These are phyloP conservation scores for Acrocephalus arundinaceus DNA, from an alignment of 2,113 vertebrate genomes.

Conservation along the genomic window DNA sequence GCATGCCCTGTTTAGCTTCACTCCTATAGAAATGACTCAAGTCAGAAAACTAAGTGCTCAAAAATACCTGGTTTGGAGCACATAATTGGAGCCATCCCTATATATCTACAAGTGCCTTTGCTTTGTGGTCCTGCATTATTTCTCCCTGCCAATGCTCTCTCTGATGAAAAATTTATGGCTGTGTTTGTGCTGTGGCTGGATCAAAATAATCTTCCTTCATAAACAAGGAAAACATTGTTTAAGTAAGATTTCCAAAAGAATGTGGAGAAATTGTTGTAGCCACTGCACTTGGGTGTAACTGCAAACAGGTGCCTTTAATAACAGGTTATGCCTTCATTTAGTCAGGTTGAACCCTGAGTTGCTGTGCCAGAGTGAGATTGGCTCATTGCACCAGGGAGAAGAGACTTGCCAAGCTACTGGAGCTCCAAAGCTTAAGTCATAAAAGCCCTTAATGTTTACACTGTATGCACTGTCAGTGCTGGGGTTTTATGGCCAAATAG, in stretches of 20 bases:
- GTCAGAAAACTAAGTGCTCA: background rate
- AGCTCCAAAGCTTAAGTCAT: background rate
- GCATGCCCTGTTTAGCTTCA: background rate
- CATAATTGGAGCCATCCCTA: background rate
- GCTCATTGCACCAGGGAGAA: background rate
- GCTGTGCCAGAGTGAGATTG: background rate
- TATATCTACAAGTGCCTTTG: background rate
- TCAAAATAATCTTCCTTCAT: background rate
- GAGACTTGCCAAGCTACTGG: background rate
- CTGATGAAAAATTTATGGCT: background rate
- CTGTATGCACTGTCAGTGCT: background rate
- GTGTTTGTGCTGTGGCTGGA: background rate
- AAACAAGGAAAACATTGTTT: background rate
- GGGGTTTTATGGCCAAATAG: background rate
- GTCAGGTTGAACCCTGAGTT: background rate
- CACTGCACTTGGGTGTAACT: background rate
- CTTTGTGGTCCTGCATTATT: background rate
- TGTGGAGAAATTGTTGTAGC: background rate
- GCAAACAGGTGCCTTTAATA: background rate
- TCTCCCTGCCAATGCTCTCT: background rate
- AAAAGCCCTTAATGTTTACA: background rate
- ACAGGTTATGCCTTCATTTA: background rate
- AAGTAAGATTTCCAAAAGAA: background rate
- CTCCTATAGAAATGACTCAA: background rate
- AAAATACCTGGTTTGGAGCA: background rate